These are phyloP conservation scores for Sarcophaga rosellei DNA, from an alignment of 2,888 invertebrate genomes.

Conservation along the genomic window DNA sequence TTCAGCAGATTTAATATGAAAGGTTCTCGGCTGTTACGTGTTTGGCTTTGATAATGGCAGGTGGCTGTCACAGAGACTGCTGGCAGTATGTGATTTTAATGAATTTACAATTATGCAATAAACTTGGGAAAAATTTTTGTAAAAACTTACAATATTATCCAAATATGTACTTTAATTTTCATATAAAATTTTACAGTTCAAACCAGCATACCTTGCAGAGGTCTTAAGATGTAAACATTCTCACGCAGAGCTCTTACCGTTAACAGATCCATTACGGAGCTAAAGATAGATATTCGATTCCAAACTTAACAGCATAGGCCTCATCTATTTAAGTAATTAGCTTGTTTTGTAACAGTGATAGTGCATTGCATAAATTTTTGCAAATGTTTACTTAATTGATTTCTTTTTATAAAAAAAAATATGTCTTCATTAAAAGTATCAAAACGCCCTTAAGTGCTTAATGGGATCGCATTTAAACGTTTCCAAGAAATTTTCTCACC, in stretches of 20 bases:
- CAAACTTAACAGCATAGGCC: too few relatives aligned
- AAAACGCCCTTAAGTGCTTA: neutral
- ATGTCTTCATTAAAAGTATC: too few relatives aligned
- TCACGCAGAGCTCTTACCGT: too few relatives aligned
- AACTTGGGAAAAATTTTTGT: neutral
- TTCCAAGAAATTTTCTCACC: constrained; percentile 7
- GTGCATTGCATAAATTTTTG: too few relatives aligned
- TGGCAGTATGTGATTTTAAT: neutral
- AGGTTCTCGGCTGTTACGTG: constrained; percentile 51
- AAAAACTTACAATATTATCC: neutral
- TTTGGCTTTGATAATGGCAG: constrained; percentile 29
- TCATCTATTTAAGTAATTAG: too few relatives aligned
- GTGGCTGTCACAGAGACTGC: neutral
- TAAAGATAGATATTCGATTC: too few relatives aligned
- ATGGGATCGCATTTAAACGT: neutral
- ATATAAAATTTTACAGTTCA: neutral
- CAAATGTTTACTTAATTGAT: too few relatives aligned
- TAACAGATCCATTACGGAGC: too few relatives aligned
- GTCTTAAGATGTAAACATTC: too few relatives aligned
- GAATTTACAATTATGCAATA: neutral
- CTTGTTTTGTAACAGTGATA: too few relatives aligned
- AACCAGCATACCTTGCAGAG: neutral
- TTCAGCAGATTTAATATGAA: constrained; percentile 54
- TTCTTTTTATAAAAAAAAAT: too few relatives aligned
- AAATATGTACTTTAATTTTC: too few relatives aligned